These are phyloP conservation scores for Clupea harengus DNA, from an alignment of 2,113 vertebrate genomes.

Conservation along the genomic window DNA sequence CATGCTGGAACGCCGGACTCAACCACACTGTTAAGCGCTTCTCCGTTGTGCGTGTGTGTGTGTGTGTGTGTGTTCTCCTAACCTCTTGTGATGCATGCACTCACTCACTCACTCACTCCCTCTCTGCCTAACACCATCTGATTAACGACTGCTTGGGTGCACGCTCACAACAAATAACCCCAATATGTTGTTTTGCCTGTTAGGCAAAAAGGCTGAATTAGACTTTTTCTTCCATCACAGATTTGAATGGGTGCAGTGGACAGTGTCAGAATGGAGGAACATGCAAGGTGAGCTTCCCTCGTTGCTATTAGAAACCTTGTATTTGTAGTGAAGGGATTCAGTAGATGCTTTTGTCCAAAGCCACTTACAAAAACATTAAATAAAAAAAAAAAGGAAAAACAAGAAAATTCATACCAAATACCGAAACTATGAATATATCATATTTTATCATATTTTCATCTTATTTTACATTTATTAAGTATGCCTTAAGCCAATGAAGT, in stretches of 20 bases:
- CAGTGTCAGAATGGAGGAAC: conserved; percentile 90
- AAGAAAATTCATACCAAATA: too few relatives aligned
- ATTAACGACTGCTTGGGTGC: conserved; percentile 32
- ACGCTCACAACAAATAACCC: conserved; percentile 45
- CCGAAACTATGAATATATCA: too few relatives aligned
- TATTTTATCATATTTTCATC: too few relatives aligned
- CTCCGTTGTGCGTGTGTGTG: conserved; percentile 5
- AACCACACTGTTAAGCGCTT: neutral
- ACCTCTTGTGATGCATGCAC: neutral
- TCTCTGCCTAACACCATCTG: neutral
- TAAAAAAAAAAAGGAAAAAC: too few relatives aligned
- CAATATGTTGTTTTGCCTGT: conserved; percentile 18
- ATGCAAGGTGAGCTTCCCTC: conserved; percentile 77
- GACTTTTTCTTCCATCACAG: conserved; percentile 60
- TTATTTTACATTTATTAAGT: too few relatives aligned
- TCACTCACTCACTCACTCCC: neutral
- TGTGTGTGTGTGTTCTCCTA: neutral
- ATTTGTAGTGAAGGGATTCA: too few relatives aligned
- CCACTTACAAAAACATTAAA: too few relatives aligned
- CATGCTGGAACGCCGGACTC: conserved; percentile 37
- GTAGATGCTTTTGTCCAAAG: too few relatives aligned
- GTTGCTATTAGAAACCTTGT: neutral
- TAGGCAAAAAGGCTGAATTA: neutral
- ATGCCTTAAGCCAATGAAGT: too few relatives aligned
- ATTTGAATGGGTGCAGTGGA: conserved; percentile 79